phyloP scores from a whole-genome alignment of 1,140 invertebrate genomes.

The Dufourea novaeangliae region DNA sequence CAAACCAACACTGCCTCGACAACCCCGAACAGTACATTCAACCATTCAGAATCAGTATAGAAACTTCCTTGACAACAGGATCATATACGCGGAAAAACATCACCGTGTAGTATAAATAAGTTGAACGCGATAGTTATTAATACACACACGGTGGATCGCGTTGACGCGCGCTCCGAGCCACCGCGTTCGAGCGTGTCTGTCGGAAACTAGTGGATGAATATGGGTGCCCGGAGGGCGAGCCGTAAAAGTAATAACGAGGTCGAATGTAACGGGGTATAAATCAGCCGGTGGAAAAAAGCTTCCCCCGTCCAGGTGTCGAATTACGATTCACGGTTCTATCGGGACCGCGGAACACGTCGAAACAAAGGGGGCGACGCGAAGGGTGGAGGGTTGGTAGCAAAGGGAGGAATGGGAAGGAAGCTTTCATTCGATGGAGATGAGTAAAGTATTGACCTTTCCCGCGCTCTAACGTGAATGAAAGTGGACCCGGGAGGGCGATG shows the following conservation, averaged over 20 bases:
- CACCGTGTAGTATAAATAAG: neutral
- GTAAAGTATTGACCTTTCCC: conserved; percentile 33
- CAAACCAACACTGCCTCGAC: too few relatives aligned
- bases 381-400: neutral
- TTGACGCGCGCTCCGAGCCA: neutral
- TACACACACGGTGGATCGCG: neutral
- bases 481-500: conserved; percentile 2
- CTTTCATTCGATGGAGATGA: conserved; percentile 18
- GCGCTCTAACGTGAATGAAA: conserved; percentile 3
- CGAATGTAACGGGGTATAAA: neutral
- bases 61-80: too few relatives aligned
- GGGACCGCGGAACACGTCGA: neutral
- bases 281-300: neutral
- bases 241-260: neutral
- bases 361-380: neutral
- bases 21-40: too few relatives aligned
- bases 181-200: neutral
- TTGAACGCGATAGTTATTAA: neutral
- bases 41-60: too few relatives aligned
- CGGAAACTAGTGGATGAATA: neutral
- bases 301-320: conserved; percentile 10
- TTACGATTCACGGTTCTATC: conserved; percentile 25
- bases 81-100: too few relatives aligned
- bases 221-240: fast-evolving
- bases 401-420: neutral